These are phyloP conservation scores for Goniozus legneri DNA, from an alignment of 1,140 invertebrate genomes.

Conservation along the genomic window DNA sequence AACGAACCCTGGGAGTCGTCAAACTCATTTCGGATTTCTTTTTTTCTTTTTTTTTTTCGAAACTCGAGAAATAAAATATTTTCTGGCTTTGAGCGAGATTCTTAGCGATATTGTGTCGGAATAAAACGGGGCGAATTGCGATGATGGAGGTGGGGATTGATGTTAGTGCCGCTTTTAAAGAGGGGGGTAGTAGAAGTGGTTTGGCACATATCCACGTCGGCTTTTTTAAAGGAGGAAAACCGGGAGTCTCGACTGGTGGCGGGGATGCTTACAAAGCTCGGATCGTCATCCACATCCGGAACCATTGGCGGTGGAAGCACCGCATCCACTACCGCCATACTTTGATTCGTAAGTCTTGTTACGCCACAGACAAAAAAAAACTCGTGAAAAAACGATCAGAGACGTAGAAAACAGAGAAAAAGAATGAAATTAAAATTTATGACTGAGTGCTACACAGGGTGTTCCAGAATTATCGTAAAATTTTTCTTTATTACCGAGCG, in stretches of 20 bases:
- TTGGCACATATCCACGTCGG: constrained; percentile 34
- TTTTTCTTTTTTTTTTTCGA: too few species aligned
- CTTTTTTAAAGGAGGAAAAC: constrained; percentile 49
- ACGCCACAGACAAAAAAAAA: constrained; percentile 21
- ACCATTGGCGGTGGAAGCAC: constrained; percentile 40
- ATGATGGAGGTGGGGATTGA: constrained; percentile 3
- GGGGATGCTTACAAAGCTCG: constrained; percentile 42
- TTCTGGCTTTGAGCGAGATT: too few species aligned
- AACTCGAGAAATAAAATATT: too few species aligned
- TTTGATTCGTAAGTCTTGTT: constrained; percentile 48
- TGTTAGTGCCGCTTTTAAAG: too few species aligned
- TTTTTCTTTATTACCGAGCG: too few species aligned
- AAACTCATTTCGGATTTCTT: too few species aligned
- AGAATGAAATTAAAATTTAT: not conserved
- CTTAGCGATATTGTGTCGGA: too few species aligned
- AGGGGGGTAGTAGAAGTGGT: too few species aligned
- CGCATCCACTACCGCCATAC: constrained; percentile 47
- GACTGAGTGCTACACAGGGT: too few species aligned
- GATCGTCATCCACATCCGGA: constrained; percentile 36
- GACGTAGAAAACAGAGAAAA: constrained; percentile 16
- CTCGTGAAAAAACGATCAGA: constrained; percentile 18
- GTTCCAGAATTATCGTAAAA: too few species aligned
- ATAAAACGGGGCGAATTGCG: too few species aligned
- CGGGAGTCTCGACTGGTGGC: constrained; percentile 45
- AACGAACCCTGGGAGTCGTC: too few species aligned